phyloP scores from a whole-genome alignment of 2,113 vertebrate species.

The Plestiodon gilberti region DNA sequence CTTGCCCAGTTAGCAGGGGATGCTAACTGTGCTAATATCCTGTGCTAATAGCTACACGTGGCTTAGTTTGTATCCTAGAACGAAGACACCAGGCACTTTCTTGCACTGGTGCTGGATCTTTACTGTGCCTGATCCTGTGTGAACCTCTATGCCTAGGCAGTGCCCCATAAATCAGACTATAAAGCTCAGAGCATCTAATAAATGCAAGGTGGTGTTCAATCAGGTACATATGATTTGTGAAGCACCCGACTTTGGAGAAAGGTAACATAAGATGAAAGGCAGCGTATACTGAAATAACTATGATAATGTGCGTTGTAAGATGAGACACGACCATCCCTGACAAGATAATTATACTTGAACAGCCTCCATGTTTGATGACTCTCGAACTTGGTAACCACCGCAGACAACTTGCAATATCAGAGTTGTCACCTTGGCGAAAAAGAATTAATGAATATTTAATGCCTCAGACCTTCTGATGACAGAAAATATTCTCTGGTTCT shows the following conservation, averaged over 20 bases:
- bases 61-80: neutral
- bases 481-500: slow-evolving; percentile 46
- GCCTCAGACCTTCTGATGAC: slow-evolving; percentile 47
- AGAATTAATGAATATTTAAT: slow-evolving; percentile 59
- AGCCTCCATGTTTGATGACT: slow-evolving; percentile 40
- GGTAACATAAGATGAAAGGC: slow-evolving; percentile 12
- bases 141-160: neutral
- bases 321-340: slow-evolving; percentile 34
- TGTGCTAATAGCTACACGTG: neutral
- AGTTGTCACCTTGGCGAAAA: slow-evolving; percentile 46
- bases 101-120: neutral
- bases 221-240: slow-evolving; percentile 8
- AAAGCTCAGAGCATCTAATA: neutral
- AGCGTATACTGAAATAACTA: neutral
- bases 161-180: neutral
- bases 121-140: neutral
- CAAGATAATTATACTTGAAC: slow-evolving; percentile 44
- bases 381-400: slow-evolving; percentile 55
- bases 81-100: neutral
- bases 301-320: neutral
- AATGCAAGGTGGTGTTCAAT: neutral
- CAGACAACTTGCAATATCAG: slow-evolving; percentile 58
- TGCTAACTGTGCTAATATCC: too few species aligned
- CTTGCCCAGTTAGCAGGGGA: too few species aligned
- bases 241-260: slow-evolving; percentile 1